Percentiles rank a stretch among this genome's conserved stretches.
phyloP scores from a whole-genome alignment of 2,888 invertebrate species.

The Lasius platythorax region DNA sequence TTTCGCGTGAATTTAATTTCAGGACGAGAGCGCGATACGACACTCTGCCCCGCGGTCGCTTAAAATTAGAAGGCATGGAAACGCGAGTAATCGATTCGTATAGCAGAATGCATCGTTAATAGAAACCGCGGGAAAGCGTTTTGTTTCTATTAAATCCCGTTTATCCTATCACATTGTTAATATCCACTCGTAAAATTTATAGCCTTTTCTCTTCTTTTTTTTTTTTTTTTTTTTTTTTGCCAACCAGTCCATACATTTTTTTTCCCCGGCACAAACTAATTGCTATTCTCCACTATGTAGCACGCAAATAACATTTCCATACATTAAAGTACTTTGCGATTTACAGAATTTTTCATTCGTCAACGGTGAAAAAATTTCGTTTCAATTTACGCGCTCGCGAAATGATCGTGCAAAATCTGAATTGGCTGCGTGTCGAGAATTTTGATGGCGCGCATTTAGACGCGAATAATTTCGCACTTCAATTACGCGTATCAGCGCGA shows the following conservation, averaged over 20 bases:
- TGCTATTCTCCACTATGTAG: slow-evolving; percentile 25
- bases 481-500: not conserved
- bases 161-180: slow-evolving; percentile 12
- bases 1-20: slow-evolving; percentile 48
- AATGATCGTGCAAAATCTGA: slow-evolving; percentile 20
- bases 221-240: not conserved
- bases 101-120: not conserved
- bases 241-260: not conserved
- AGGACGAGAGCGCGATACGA: slow-evolving; percentile 38
- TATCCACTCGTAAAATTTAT: slow-evolving; percentile 19
- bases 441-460: not conserved
- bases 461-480: slow-evolving; percentile 17
- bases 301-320: slow-evolving; percentile 42
- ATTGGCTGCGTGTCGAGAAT: slow-evolving; percentile 18
- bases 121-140: not conserved
- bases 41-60: slow-evolving; percentile 2
- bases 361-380: not conserved
- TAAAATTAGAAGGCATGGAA: slow-evolving; percentile 25
- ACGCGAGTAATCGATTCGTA: slow-evolving; percentile 22
- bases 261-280: slow-evolving; percentile 5
- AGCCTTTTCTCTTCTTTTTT: too few species aligned
- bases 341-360: slow-evolving; percentile 25
- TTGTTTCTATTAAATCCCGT: not conserved
- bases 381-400: slow-evolving; percentile 26
- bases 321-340: slow-evolving; percentile 40